Conservation (phyloP, 2,888 invertebrate species). For the Machimus rusticus region DNA sequence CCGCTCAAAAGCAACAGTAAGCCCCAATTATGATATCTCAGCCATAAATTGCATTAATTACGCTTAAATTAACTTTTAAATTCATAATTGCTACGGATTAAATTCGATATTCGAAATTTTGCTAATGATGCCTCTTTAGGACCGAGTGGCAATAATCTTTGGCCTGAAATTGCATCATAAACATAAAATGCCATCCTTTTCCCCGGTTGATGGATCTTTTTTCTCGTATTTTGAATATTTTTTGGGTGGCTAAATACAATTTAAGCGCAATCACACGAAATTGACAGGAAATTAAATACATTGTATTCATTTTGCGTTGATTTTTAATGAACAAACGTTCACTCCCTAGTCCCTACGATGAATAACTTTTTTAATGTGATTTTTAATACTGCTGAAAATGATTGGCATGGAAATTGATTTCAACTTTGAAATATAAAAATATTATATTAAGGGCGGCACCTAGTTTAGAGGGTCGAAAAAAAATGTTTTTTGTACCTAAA, state of each 20-base stretch:
- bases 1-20: neutral
- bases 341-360: neutral
- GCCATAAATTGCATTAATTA: slow-evolving; percentile 12
- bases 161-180: neutral
- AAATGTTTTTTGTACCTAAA: too few relatives aligned
- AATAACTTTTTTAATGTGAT: neutral
- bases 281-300: neutral
- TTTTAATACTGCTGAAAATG: neutral
- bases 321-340: neutral
- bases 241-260: neutral
- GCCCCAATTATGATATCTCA: slow-evolving; percentile 1
- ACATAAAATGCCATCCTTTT: neutral
- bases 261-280: neutral
- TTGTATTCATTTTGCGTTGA: neutral
- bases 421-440: too few relatives aligned
- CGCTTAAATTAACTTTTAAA: slow-evolving; percentile 7
- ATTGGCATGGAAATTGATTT: neutral
- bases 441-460: too few relatives aligned
- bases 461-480: too few relatives aligned
- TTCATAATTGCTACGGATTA: neutral
- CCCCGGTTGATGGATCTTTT: neutral
- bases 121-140: neutral
- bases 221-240: neutral
- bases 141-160: neutral
- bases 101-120: neutral